Evolutionary conservation across 37 sponge, comb jelly and placozoan genomes (phyloP), one percentile per base, ranked within the genome.

Genomic region (Chondrilla cf. caribensis): DNA sequence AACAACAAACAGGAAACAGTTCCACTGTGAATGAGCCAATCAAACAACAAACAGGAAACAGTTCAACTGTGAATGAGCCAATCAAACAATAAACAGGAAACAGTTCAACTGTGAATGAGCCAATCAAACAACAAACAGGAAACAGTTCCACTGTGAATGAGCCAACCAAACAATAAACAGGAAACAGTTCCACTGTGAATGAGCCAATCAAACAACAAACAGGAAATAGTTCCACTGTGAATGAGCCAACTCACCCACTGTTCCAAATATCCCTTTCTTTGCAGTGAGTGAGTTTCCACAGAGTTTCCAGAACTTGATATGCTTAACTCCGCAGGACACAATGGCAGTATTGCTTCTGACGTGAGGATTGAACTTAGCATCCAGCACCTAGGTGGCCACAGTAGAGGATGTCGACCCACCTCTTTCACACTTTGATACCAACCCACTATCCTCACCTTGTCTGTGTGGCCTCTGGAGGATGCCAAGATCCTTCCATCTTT

Each of bases 221-320:
- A 67, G 70, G 19, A 2, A 2, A 17, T 6, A 42, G 9, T 7
- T 22, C 21, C 11, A 38, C 24, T 42, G 47, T 42, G 3, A 11
- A 29, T 19, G 3, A 31, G 25, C 22, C 42, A 0, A n/a, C 67
- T 54, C 44, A 94, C 95, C 91, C 38, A 78, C 84, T 80, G 89
- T 98, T 32, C 96, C 96, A 79, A 95, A 91, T n/a, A 95, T 64
- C 6, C 99, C 99, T 37, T 89, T 88, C 85, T 93, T 93, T 33
- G 84, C 82, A 68, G 85, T 65, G 43, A 98, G 92, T 9, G 90
- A 68, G 80, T 98, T 98, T 0, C 99, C 99, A 80, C 90, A 90
- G 29, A 91, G 82, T 21, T 84, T 92, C 99, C 99, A 98, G 81
- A 98, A 98, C 82, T 95, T 98, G 37, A 98, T 91, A 79, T 98